Percentiles rank a stretch among this genome's conserved stretches.
phyloP scores from a whole-genome alignment of 2,113 vertebrate genomes.

The Passer montanus region DNA sequence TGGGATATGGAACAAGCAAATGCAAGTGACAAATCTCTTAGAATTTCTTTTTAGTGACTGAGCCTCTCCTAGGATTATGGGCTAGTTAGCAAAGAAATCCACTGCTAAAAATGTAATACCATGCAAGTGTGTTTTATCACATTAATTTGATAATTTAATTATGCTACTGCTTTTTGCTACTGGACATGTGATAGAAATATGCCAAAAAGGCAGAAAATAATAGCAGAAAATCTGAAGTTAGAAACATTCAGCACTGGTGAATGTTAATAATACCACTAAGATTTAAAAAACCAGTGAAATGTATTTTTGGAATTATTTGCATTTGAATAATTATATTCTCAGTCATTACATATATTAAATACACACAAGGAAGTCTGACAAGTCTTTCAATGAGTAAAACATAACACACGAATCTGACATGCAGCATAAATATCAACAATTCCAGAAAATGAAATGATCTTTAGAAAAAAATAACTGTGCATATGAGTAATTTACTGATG shows the following conservation, averaged over 20 bases:
- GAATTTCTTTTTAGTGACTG: background rate
- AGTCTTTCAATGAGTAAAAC: background rate
- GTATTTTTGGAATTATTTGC: background rate
- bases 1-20: background rate
- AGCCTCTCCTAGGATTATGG: background rate
- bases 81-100: background rate
- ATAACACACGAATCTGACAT: background rate
- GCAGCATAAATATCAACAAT: background rate
- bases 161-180: background rate
- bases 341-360: background rate
- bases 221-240: background rate
- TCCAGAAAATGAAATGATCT: background rate
- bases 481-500: background rate
- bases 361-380: background rate
- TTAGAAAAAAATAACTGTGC: background rate
- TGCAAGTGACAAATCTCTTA: background rate
- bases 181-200: background rate
- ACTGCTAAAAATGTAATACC: background rate
- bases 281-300: background rate
- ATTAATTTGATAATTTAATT: background rate
- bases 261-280: background rate
- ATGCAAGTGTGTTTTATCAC: background rate
- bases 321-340: background rate
- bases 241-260: background rate
- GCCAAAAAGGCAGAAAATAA: background rate